Evolutionary conservation across 2,888 invertebrate species (phyloP).

Genomic region (Caenorhabditis virilis): DNA sequence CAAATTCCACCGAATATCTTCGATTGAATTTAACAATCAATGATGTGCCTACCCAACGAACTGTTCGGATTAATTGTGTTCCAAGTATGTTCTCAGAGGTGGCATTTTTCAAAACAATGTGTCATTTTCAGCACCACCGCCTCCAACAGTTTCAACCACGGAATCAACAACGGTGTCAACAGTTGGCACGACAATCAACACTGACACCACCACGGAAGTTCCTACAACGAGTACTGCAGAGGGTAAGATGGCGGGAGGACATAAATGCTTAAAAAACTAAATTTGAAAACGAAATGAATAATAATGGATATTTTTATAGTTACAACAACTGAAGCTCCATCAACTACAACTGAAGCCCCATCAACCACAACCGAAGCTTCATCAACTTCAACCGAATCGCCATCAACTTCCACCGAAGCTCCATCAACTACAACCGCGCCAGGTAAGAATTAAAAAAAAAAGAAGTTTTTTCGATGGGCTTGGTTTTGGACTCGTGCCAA

Average conservation of each 20-base stretch:
- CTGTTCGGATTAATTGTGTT: constrained; percentile 18
- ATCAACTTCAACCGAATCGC: too few relatives aligned
- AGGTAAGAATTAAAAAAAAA: neutral
- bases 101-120: neutral
- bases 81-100: neutral
- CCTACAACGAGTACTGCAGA: neutral
- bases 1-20: neutral
- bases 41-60: neutral
- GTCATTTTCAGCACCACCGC: neutral
- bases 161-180: too few relatives aligned
- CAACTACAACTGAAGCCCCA: neutral
- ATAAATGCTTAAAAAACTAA: too few relatives aligned
- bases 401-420: too few relatives aligned
- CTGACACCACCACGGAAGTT: neutral
- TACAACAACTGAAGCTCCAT: neutral
- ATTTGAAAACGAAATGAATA: too few relatives aligned
- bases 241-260: neutral
- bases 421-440: neutral
- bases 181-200: too few relatives aligned
- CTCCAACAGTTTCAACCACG: too few relatives aligned
- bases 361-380: neutral
- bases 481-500: too few relatives aligned
- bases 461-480: neutral
- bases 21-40: constrained; percentile 7
- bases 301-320: too few relatives aligned